Conservation (phyloP, 2,797 vertebrate species). For the Argentina silus region DNA sequence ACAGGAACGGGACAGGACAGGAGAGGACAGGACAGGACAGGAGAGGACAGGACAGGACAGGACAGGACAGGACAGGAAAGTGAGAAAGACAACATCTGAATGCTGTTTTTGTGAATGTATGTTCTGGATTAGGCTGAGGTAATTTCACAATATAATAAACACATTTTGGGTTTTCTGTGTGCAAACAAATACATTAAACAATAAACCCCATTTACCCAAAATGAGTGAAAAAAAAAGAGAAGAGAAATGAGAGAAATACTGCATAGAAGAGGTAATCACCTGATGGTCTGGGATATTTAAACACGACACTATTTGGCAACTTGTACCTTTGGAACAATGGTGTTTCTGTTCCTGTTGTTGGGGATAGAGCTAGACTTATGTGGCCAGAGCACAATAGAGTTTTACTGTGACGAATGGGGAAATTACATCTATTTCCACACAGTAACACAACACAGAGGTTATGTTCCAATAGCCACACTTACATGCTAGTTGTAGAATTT, state of each 20-base stretch:
- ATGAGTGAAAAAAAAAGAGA: not conserved
- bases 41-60: not conserved
- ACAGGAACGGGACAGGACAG: slow-evolving; percentile 3
- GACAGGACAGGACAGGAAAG: not conserved
- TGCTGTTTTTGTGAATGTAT: no score
- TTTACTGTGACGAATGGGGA: not conserved
- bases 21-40: not conserved
- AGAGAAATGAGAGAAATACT: not conserved
- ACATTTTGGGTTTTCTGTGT: no score
- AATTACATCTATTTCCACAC: not conserved
- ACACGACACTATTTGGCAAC: not conserved
- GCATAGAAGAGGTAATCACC: not conserved
- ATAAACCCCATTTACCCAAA: no score
- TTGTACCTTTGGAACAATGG: not conserved
- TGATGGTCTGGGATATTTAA: not conserved
- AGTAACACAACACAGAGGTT: no score
- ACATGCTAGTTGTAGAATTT: not conserved
- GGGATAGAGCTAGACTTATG: not conserved
- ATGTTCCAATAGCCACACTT: no score
- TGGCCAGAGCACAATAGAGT: not conserved
- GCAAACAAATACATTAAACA: not conserved
- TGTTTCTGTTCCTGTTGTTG: slow-evolving; percentile 2
- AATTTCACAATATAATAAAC: no score
- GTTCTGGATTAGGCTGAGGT: no score
- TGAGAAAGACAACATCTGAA: not conserved